Evolutionary conservation across 2,797 vertebrate genomes (phyloP).

Genomic region (Tachyglossus aculeatus): DNA sequence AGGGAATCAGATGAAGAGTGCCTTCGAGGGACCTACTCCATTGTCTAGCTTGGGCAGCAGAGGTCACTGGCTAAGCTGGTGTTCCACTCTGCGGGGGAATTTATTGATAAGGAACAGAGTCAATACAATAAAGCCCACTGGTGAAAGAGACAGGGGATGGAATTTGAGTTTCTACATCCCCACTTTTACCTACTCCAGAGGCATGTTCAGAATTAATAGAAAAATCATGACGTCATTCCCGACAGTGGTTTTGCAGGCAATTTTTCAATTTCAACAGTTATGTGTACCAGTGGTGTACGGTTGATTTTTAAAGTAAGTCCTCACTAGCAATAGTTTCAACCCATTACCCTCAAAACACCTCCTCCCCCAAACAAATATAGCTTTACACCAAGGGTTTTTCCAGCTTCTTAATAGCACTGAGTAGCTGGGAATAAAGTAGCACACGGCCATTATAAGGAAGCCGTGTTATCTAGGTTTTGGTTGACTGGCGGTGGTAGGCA

Average conservation of each 20-base stretch:
- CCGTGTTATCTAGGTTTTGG: no score
- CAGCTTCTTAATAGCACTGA: no score
- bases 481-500: no score
- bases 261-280: not conserved
- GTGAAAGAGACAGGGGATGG: conserved; percentile 47
- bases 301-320: no score
- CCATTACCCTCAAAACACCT: no score
- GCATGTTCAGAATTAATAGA: not conserved
- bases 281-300: not conserved
- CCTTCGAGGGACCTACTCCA: conserved; percentile 25
- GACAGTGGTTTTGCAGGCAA: not conserved
- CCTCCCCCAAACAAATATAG: no score
- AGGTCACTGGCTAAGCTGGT: conserved; percentile 57
- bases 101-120: conserved; percentile 62
- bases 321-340: no score
- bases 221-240: not conserved
- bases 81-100: conserved; percentile 58
- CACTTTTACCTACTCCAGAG: not conserved
- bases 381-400: no score
- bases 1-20: conserved; percentile 21
- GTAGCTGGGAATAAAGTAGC: no score
- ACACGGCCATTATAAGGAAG: no score
- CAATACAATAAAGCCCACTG: conserved; percentile 51
- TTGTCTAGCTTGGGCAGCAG: conserved; percentile 53
- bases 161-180: conserved; percentile 24